These are phyloP conservation scores for Zelleria hepariella DNA, from an alignment of 2,888 invertebrate genomes.

Conservation along the genomic window DNA sequence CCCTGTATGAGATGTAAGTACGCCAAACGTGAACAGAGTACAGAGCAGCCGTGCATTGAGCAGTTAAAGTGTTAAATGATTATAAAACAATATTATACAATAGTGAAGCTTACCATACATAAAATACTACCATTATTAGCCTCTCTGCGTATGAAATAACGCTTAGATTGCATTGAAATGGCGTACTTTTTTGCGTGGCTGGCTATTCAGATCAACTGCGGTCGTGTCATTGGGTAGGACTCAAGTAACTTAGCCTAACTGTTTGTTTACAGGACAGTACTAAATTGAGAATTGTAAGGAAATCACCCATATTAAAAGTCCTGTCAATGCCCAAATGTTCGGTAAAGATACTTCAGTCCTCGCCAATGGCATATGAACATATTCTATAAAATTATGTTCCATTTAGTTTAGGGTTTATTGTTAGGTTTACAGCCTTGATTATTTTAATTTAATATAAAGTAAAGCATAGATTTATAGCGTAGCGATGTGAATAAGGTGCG, in stretches of 20 bases:
- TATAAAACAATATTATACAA: background rate
- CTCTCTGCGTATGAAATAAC: background rate
- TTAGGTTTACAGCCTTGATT: slow-evolving; percentile 55
- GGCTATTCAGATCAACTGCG: slow-evolving; percentile 9
- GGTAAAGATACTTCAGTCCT: slow-evolving; percentile 13
- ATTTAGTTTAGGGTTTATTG: slow-evolving; percentile 28
- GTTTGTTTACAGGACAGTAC: too few relatives aligned
- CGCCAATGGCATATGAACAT: slow-evolving; percentile 20
- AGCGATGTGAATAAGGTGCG: slow-evolving; percentile 48
- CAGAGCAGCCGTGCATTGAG: too few relatives aligned
- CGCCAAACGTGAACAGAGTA: too few relatives aligned
- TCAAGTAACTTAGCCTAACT: background rate
- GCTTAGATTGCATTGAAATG: background rate
- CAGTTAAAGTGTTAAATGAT: too few relatives aligned
- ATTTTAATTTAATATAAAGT: slow-evolving; percentile 31
- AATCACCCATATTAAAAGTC: too few relatives aligned
- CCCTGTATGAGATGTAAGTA: too few relatives aligned
- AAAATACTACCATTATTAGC: background rate
- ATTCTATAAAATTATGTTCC: slow-evolving; percentile 19
- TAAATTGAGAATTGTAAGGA: too few relatives aligned
- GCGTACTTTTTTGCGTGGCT: background rate
- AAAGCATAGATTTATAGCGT: slow-evolving; percentile 23
- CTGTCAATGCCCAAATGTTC: too few relatives aligned
- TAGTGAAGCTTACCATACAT: background rate
- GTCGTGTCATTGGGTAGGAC: slow-evolving; percentile 19